Percentiles rank a stretch among this genome's conserved stretches.
phyloP scores from a whole-genome alignment of 1,140 invertebrate species.

The Heliconius nattereri region DNA sequence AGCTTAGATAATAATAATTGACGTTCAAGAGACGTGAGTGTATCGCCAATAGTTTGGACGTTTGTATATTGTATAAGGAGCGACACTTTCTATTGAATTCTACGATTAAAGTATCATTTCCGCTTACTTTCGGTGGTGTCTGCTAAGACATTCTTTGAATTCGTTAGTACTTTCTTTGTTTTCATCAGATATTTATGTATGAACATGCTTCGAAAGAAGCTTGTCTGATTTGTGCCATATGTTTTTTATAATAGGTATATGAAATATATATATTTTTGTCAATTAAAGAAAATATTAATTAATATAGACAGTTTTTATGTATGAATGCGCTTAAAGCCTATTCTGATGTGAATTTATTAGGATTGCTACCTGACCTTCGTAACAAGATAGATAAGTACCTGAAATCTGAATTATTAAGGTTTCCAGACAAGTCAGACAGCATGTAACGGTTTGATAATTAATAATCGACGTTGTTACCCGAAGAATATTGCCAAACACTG shows the following conservation, averaged over 20 bases:
- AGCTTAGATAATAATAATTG: slow-evolving; percentile 40
- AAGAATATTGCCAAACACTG: background rate
- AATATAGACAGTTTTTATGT: too few species aligned
- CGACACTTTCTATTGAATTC: slow-evolving; percentile 50
- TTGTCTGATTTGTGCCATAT: background rate
- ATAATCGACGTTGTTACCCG: background rate
- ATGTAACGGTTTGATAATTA: background rate
- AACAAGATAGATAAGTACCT: too few species aligned
- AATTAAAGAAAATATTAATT: too few species aligned
- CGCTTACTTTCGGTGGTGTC: slow-evolving; percentile 24
- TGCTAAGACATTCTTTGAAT: slow-evolving; percentile 7
- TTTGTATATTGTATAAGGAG: slow-evolving; percentile 36
- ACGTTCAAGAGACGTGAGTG: slow-evolving; percentile 31
- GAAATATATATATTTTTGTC: too few species aligned
- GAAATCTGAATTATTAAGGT: background rate
- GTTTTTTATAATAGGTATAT: background rate
- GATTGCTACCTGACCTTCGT: too few species aligned
- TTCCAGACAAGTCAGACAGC: background rate
- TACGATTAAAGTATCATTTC: slow-evolving; percentile 34
- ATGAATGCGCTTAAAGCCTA: too few species aligned
- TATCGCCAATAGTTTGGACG: slow-evolving; percentile 19
- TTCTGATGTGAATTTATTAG: too few species aligned
- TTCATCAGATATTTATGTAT: background rate
- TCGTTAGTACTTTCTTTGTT: slow-evolving; percentile 1
- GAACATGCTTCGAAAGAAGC: background rate